Evolutionary conservation across 1,140 invertebrate genomes (phyloP), one percentile per base, ranked within the genome.

Genomic region (Lasioglossum baleicum): DNA sequence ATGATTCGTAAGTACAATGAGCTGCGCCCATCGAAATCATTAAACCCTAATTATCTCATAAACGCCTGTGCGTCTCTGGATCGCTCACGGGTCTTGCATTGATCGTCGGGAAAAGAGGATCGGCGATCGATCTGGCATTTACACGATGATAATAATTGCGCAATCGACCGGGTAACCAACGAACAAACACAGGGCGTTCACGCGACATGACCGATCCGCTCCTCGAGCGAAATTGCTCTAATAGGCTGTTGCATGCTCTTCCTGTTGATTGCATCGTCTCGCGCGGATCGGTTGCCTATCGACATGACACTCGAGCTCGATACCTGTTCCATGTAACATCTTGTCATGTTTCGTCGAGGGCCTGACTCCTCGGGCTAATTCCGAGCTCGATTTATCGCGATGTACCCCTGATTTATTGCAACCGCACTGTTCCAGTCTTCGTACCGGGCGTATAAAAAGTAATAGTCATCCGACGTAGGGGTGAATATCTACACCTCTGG

Each of bases 1-100:
- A 94, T 97, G 83, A 95, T 97, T 86, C 97, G 97, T 97, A 95
- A 97, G 96, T 96, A 92, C 53, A 2, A 35, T 4, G 11, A 15
- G 40, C 60, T 17, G 35, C 6, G 15, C n/a, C 22, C 2, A 26
- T 22, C 11, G 42, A 1, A 15, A 53, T 48, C 44, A 31, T 31
- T 35, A 20, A 60, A 66, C 8, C n/a, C 40, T 71, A 35, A 67
- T 65, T 26, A 26, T 73, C 76, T 79, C 76, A 79, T 65, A 56
- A 66, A 31, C 61, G 65, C 13, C n/a, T 40, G n/a, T 13, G 53
- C 15, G 48, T 51, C 7, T 44, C 68, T 40, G 7, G 75, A 20
- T 35, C 15, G n/a, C 48, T 56, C 44, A 44, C 61, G 77, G 61
- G 77, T 82, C 77, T 82, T 63, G 63, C 69, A 60, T 44, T 40